Conservation (phyloP, 2,113 vertebrate genomes). For the Terrapene triunguis region DNA sequence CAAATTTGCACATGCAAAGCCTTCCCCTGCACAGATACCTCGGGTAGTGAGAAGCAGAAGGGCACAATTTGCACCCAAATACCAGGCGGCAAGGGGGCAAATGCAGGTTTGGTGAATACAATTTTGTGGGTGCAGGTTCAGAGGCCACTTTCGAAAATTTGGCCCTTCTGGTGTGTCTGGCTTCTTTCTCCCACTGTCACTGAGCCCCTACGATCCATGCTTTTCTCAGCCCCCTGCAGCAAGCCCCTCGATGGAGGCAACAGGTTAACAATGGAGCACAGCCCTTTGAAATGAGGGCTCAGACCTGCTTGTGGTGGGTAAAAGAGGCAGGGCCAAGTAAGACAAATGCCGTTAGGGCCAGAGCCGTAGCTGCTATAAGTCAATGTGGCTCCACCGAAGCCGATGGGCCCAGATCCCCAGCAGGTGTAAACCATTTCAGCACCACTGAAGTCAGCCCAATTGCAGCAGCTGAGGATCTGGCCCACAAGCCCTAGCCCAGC, state of each 20-base stretch:
- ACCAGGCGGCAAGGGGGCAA: background rate
- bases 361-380: background rate
- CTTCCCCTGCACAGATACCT: background rate
- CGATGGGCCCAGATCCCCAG: background rate
- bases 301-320: background rate
- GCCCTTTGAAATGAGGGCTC: background rate
- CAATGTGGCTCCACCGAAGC: background rate
- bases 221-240: background rate
- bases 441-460: background rate
- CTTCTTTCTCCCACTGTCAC: background rate
- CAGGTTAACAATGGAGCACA: background rate
- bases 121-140: background rate
- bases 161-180: background rate
- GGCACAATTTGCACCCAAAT: conserved; percentile 16
- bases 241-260: background rate
- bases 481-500: background rate
- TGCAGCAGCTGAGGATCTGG: background rate
- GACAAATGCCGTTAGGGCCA: background rate
- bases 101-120: background rate
- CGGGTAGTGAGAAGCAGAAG: conserved; percentile 5
- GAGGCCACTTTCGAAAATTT: background rate
- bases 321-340: background rate
- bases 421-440: background rate
- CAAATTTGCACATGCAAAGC: conserved; percentile 17
- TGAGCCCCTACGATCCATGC: background rate